Evolutionary conservation across 1,140 invertebrate genomes (phyloP), one percentile per base, ranked within the genome.

Genomic region (Brachionus asplanchnoidis): DNA sequence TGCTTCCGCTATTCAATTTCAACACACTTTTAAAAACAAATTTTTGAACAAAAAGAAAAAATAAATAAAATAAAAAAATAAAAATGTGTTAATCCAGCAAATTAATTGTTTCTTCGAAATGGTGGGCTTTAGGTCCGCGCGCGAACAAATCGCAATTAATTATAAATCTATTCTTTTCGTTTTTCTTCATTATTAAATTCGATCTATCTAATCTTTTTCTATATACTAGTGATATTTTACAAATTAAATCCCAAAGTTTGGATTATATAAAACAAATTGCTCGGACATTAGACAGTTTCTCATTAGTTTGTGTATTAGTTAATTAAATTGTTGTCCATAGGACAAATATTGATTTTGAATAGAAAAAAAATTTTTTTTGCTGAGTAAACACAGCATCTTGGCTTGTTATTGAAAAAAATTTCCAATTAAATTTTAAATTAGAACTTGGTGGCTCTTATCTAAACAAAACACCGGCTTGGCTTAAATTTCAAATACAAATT

Each of bases 41-140:
- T 42, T 73, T 73, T 73, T 40, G 68, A 42, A 42, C n/a, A 42
- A 73, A 68, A 73, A 36, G 40, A 73, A 60, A 8, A 36, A 36
- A 36, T 36, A 36, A 28, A 36, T 36, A 36, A 36, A 36, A 36
- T 36, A 36, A 60, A 9, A 73, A 73, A 44, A 56, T 17, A 73
- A 73, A 73, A 73, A 73, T 73, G 68, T 73, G 68, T 73, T 73
- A 73, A 73, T 73, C 68, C 68, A 73, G 5, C 40, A 42, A 73
- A 73, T 73, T 73, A 73, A 42, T 73, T 70, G 66, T 36, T 70
- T 70, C 28, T 32, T 32, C 26, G 32, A 70, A 36, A 42, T 7
- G 36, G 36, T 20, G 68, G 36, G 40, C 32, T 20, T 20, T 40
- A 40, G 40, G 68, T 42, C 66, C 32, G n/a, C 32, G 36, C 32